Base-by-base conservation (phyloP, 2,113 vertebrate species). In the Silurus glanis region DNA sequence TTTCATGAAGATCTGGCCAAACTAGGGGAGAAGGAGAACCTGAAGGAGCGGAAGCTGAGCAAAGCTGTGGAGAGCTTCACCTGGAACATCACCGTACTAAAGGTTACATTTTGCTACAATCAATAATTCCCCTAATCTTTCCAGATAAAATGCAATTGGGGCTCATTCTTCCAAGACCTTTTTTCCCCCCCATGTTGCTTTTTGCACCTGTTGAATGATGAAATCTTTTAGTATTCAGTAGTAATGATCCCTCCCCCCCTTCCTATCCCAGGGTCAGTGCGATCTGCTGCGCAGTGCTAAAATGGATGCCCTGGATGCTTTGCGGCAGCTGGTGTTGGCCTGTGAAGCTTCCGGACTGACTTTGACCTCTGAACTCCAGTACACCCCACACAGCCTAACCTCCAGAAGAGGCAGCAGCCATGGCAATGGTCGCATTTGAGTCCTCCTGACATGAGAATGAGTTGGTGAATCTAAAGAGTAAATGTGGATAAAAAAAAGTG, bases 301-400 rank as follows among this genome's bases (percentile, higher is more conserved):
- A 95, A 95, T 95, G 0, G 98, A 99, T 88, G 96, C 97, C 55
- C 80, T 97, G 91, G 98, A 99, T 76, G 96, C 97, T 86, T 95
- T 99, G 94, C 96, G 97, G 92, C 98, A 99, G 94, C 95, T 99
- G 91, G 97, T 98, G 66, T 93, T 98, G 94, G 98, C 97, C 0
- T 97, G 97, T 55, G 94, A 97, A 89, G 96, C 97, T 0, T 98
- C 96, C 0, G 97, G 97, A 85, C 95, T 99, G 92, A 95, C 95
- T 71, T 81, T 92, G 85, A 89, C 91, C 84, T 88, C 91, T 2
- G 94, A 94, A 87, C 90, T 93, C 21, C 94, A 94, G 83, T 94
- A 92, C 91, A 75, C 91, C 69, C 90, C 94, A 75, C 93, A 94
- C 51, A 87, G 88, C 0, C 55, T 81, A 74, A 78, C 91, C 0